phyloP scores from a whole-genome alignment of 2,797 vertebrate genomes.

The Aphelocoma californica region DNA sequence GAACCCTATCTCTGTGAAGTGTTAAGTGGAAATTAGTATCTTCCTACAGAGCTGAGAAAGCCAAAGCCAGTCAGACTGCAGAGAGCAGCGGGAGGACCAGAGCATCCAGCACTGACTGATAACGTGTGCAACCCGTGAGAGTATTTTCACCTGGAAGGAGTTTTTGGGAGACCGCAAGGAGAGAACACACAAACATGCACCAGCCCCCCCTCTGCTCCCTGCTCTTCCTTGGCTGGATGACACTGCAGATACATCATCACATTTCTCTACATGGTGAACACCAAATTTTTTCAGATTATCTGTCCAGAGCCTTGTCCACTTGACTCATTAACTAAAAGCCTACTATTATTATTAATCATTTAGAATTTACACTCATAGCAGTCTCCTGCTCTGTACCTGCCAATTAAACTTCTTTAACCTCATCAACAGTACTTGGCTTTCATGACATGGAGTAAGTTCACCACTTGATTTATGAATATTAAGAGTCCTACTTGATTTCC shows the following conservation, averaged over 20 bases:
- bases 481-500: not conserved
- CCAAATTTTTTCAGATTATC: conserved; percentile 2
- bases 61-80: not conserved
- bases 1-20: not conserved
- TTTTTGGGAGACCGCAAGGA: not conserved
- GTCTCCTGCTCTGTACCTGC: conserved; percentile 9
- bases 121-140: not conserved
- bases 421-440: conserved; percentile 45
- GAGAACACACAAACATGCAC: not conserved
- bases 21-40: not conserved
- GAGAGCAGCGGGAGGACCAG: not conserved
- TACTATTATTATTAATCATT: conserved; percentile 57
- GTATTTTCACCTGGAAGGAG: not conserved
- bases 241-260: not conserved
- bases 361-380: conserved; percentile 29
- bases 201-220: not conserved
- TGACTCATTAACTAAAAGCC: conserved; percentile 55
- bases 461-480: conserved; percentile 40
- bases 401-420: conserved; percentile 63
- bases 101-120: not conserved
- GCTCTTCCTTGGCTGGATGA: not conserved
- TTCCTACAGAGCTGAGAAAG: conserved; percentile 9
- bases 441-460: conserved; percentile 30
- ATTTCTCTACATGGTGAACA: not conserved
- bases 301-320: not conserved